Evolutionary conservation across 2,797 vertebrate species (phyloP).

Genomic region (Malurus splendens): DNA sequence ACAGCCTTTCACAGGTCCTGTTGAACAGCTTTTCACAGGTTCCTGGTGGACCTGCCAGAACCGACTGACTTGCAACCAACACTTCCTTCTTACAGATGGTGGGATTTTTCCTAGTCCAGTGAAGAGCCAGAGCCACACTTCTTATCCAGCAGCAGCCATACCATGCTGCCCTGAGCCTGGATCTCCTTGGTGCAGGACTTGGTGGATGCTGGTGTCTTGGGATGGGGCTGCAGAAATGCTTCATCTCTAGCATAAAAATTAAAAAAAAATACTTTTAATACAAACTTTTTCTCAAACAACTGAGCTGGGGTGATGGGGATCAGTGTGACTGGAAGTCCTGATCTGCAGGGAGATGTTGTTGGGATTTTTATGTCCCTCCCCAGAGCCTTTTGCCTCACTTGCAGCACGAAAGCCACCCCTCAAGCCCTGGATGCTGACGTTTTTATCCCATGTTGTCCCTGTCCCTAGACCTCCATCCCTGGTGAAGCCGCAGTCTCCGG

Average conservation of each 20-base stretch:
- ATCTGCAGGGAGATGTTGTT: neutral
- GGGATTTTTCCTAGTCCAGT: neutral
- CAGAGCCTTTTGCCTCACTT: neutral
- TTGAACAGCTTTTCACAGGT: neutral
- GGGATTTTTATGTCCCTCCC: neutral
- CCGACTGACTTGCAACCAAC: neutral
- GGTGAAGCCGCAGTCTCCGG: neutral
- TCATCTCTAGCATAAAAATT: neutral
- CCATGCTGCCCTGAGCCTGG: neutral
- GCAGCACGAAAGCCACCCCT: neutral
- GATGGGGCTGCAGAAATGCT: neutral
- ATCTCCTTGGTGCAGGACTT: neutral
- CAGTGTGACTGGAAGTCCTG: neutral
- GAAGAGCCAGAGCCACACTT: neutral
- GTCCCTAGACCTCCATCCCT: neutral
- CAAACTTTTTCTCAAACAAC: neutral
- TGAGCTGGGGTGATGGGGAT: fast-evolving
- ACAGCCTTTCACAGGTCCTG: neutral
- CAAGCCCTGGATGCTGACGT: neutral
- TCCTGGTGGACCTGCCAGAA: neutral
- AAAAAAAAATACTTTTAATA: neutral
- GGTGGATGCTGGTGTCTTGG: neutral
- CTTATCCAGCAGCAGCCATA: neutral
- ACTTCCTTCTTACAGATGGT: neutral
- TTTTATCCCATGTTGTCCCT: neutral